Percentiles rank a stretch among this genome's conserved stretches.
Evolutionary conservation across 92 coral and sea anemone species (phyloP).

Genomic region (Epizoanthus rinbou): DNA sequence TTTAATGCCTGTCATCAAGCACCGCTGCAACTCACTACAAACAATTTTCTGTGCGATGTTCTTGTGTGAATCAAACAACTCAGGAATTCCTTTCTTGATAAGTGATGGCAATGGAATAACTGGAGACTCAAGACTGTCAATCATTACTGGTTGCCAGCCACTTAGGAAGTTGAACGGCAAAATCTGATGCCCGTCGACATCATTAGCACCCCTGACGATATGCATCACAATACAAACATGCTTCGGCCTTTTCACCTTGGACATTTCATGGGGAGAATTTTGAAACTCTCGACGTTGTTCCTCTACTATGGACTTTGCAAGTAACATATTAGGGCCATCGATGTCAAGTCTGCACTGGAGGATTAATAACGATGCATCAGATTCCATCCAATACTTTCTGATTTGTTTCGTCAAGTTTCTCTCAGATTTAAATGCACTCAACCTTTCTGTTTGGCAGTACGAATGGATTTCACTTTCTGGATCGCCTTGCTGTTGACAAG

Average conservation of each 20-base stretch:
- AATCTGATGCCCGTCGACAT: background rate
- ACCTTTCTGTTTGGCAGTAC: constrained; percentile 45
- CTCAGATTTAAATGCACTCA: constrained; percentile 52
- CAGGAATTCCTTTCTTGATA: constrained; percentile 20
- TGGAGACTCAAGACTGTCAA: constrained; percentile 50
- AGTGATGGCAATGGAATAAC: constrained; percentile 32
- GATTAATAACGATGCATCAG: constrained; percentile 34
- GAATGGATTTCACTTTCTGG: too few relatives aligned
- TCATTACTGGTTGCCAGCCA: constrained; percentile 48
- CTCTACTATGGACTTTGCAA: constrained; percentile 42
- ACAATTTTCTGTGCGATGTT: constrained; percentile 41
- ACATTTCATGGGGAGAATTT: background rate
- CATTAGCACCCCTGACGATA: constrained; percentile 30
- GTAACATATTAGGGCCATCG: constrained; percentile 45
- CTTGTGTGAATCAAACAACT: constrained; percentile 17
- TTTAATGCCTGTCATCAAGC: constrained; percentile 48
- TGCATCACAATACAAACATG: constrained; percentile 48
- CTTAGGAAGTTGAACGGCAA: constrained; percentile 43
- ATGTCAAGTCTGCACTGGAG: constrained; percentile 52
- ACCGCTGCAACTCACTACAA: constrained; percentile 51
- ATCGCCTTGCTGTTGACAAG: too few relatives aligned
- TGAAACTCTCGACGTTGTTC: constrained; percentile 30
- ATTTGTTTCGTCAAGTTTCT: constrained; percentile 44
- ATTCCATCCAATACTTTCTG: constrained; percentile 41
- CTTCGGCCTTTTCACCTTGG: constrained; percentile 14